Evolutionary conservation across 2,113 vertebrate species (phyloP), one percentile per base, ranked within the genome.

Genomic region (Periophthalmodon schlosseri): DNA sequence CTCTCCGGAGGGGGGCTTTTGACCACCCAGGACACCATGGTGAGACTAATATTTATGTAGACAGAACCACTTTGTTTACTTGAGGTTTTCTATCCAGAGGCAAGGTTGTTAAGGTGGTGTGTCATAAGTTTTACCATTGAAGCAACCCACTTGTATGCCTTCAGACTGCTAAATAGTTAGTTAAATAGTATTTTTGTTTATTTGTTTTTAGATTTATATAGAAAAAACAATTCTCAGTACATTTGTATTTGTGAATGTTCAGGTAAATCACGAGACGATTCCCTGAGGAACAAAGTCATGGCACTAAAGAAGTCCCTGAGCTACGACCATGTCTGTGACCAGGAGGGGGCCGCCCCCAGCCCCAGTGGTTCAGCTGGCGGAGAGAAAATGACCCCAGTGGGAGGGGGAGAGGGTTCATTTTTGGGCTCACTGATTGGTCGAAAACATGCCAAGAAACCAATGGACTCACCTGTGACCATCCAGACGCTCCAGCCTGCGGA

Each of bases 221-320:
- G 1, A 5, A 54, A n/a, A n/a, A 7, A 1, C 18, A n/a, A n/a
- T n/a, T 10, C 9, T 56, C 20, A 18, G 49, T 52, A 20, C 6
- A 16, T 21, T 56, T 56, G 52, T n/a, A 56, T 56, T 56, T 56
- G 9, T 52, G 49, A 52, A 52, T n/a, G 8, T 56, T n/a, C 80
- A 2, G 88, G 89, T 58, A 99, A 95, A 88, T 2, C 81, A 72
- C 96, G 95, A 79, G 98, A 99, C 2, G 97, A 99, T 46, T 95
- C 95, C 52, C 84, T 94, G 80, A 98, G 95, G 91, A 95, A 93
- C 91, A 95, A 95, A 72, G 95, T 95, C 56, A 95, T 95, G 74
- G 95, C 95, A 0, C 84, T 99, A 76, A 98, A 96, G 78, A 99
- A 97, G 86, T 99, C 98, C 0, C 96, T 96, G 80, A 99, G 96